Evolutionary conservation across 2,113 vertebrate species (phyloP).

Genomic region (Morphnarchus princeps): DNA sequence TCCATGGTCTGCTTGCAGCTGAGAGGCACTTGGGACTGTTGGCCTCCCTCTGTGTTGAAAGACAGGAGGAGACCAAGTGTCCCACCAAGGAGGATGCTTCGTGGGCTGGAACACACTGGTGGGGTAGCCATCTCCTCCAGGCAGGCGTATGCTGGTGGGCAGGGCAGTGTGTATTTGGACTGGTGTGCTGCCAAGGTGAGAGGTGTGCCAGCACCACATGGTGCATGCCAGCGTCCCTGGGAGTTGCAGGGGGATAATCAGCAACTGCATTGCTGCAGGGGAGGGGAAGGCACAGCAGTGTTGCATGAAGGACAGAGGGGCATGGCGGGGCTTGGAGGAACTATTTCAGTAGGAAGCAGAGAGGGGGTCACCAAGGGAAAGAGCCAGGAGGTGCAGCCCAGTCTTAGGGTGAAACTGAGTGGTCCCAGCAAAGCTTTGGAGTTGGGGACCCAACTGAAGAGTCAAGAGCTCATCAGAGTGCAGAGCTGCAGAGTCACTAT

Average conservation of each 20-base stretch:
- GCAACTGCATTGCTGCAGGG: neutral
- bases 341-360: neutral
- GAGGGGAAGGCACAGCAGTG: neutral
- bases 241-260: too few relatives aligned
- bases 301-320: neutral
- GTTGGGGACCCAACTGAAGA: neutral
- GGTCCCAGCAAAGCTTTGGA: neutral
- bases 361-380: neutral
- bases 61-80: neutral
- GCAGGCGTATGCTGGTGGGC: fast-evolving
- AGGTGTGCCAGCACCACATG: neutral
- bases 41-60: neutral
- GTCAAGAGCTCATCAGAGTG: neutral
- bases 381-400: neutral
- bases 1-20: neutral
- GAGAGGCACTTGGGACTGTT: neutral
- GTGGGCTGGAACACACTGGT: neutral
- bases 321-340: neutral
- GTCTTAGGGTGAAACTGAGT: neutral
- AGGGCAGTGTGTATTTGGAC: neutral
- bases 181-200: neutral
- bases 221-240: neutral
- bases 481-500: neutral
- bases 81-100: neutral
- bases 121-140: neutral